Percentiles rank a stretch among this genome's conserved stretches.
phyloP scores from a whole-genome alignment of 2,113 vertebrate species.

The Hypomesus transpacificus region DNA sequence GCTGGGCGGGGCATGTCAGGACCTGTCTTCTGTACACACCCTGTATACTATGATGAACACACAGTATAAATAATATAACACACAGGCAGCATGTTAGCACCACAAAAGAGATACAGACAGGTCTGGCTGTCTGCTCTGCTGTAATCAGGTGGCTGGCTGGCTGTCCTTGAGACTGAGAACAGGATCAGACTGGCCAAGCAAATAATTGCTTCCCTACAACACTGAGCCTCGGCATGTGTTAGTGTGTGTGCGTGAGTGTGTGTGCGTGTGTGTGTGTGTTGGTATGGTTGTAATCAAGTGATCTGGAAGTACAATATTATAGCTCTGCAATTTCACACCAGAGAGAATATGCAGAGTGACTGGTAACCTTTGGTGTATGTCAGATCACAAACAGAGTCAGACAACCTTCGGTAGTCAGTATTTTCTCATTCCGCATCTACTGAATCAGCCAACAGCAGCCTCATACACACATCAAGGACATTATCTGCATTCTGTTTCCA shows the following conservation, averaged over 20 bases:
- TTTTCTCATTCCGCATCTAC: constrained; percentile 32
- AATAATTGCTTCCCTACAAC: constrained; percentile 60
- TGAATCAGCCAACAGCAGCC: constrained; percentile 34
- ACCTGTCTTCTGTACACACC: constrained; percentile 12
- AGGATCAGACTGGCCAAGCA: constrained; percentile 59
- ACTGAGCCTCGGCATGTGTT: constrained; percentile 11
- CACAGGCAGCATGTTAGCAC: neutral
- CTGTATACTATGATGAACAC: constrained; percentile 1
- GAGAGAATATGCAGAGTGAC: neutral
- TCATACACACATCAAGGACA: constrained; percentile 34
- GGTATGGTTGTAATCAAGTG: neutral
- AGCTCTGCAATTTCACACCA: neutral
- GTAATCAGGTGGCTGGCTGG: constrained; percentile 42
- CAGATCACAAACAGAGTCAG: constrained; percentile 20
- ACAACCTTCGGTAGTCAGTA: constrained; percentile 41
- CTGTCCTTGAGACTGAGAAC: constrained; percentile 60
- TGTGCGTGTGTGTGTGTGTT: neutral
- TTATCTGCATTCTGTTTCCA: constrained; percentile 10
- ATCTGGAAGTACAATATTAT: neutral
- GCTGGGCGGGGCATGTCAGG: neutral
- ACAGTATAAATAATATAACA: neutral
- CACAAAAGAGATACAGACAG: neutral
- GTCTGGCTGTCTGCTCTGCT: constrained; percentile 24
- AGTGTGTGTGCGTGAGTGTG: neutral
- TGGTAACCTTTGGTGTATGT: constrained; percentile 13